phyloP scores from a whole-genome alignment of 2,888 invertebrate species.

The Cantharis flavilabris region DNA sequence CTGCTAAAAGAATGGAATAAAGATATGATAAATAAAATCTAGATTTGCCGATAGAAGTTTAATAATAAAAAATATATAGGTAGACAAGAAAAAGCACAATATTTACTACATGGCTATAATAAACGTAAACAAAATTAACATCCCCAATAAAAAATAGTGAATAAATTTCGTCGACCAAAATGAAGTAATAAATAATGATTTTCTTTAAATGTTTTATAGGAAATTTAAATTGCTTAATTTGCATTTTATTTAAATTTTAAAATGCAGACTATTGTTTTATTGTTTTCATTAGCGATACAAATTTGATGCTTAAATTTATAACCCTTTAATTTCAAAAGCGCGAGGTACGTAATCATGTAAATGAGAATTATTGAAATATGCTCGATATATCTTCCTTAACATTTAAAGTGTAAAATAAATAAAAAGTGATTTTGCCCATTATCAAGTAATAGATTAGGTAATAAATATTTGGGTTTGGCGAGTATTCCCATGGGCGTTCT shows the following conservation, averaged over 20 bases:
- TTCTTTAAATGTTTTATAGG: background rate
- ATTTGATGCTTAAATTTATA: background rate
- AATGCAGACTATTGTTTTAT: background rate
- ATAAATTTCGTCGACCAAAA: background rate
- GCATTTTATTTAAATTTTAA: background rate
- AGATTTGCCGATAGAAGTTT: background rate
- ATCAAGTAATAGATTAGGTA: background rate
- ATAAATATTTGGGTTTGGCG: constrained; percentile 1
- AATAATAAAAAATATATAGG: background rate
- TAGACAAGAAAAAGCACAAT: background rate
- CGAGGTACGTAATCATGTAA: background rate
- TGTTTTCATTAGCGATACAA: background rate
- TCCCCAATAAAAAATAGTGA: background rate
- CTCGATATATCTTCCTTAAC: background rate
- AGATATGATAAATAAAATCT: background rate
- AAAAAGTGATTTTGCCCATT: background rate
- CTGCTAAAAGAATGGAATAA: background rate
- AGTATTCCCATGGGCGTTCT: background rate
- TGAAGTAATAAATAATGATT: background rate
- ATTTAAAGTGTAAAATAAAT: background rate
- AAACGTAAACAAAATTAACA: background rate
- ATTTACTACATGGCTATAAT: background rate
- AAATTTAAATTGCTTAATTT: background rate
- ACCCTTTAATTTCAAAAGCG: background rate
- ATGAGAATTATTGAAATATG: background rate